Evolutionary conservation across 2,888 invertebrate species (phyloP).

Genomic region (Acanthococcus lagerstroemiae): DNA sequence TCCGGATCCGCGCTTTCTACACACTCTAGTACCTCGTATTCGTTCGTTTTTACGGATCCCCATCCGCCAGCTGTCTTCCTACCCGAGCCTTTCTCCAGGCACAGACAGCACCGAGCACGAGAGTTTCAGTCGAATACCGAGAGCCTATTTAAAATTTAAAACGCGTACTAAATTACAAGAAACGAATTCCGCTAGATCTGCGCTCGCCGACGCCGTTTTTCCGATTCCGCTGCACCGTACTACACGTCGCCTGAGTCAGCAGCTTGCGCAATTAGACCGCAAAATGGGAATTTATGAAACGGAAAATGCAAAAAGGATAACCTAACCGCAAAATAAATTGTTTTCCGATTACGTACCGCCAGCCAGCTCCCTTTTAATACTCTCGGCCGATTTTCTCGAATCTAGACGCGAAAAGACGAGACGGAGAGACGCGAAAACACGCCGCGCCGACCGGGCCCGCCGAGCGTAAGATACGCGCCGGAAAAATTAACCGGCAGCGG

Average conservation of each 20-base stretch:
- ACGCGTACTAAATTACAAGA: background rate
- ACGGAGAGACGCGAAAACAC: background rate
- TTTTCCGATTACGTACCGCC: background rate
- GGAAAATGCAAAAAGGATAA: conserved; percentile 1
- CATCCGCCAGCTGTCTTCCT: too few species aligned
- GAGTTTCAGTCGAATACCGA: background rate
- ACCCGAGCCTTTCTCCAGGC: too few species aligned
- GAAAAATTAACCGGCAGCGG: background rate
- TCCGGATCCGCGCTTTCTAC: too few species aligned
- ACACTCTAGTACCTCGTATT: too few species aligned
- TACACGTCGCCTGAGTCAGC: conserved; percentile 7
- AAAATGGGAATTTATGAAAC: conserved; percentile 14
- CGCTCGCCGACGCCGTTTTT: too few species aligned
- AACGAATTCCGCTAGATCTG: background rate
- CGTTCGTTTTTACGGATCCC: too few species aligned
- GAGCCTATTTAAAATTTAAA: background rate
- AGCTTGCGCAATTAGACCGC: conserved; percentile 22
- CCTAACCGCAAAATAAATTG: conserved; percentile 16
- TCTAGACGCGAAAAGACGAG: background rate
- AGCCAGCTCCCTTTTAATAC: background rate
- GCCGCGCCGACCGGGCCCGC: too few species aligned
- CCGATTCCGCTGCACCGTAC: background rate
- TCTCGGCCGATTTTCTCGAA: background rate
- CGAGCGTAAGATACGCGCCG: background rate
- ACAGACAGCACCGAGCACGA: too few species aligned